phyloP scores from a whole-genome alignment of 2,797 vertebrate genomes.

The Esox masquinongy region DNA sequence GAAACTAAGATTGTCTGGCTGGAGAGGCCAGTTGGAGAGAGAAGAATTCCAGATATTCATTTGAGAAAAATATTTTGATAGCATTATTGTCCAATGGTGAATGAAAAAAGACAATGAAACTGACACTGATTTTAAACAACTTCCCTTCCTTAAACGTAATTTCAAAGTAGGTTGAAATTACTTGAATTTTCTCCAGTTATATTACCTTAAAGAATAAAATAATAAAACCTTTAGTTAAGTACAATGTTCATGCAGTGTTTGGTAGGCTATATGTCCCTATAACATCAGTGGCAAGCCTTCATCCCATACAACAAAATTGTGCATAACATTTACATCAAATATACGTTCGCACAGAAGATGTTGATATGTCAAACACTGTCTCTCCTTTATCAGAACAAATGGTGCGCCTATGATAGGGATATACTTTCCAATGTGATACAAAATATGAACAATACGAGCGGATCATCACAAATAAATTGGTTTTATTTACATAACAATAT shows the following conservation, averaged over 20 bases:
- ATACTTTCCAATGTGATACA: not conserved
- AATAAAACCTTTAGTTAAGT: too few species aligned
- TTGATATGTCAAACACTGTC: not conserved
- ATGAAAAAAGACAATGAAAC: constrained; percentile 73
- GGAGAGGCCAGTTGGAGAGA: constrained; percentile 25
- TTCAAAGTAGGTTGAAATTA: too few species aligned
- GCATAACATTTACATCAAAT: not conserved
- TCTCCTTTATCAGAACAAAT: not conserved
- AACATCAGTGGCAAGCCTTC: too few species aligned
- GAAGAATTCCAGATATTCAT: constrained; percentile 58
- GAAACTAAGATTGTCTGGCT: constrained; percentile 40
- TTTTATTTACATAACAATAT: not conserved
- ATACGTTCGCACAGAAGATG: not conserved
- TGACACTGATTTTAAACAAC: constrained; percentile 52
- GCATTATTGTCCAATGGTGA: constrained; percentile 55
- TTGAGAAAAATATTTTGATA: constrained; percentile 52
- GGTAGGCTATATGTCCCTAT: too few species aligned
- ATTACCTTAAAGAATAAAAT: too few species aligned
- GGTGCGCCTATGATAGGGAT: not conserved
- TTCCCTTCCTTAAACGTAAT: constrained; percentile 39
- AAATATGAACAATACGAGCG: not conserved
- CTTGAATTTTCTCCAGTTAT: too few species aligned
- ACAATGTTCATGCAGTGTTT: not conserved
- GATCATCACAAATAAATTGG: not conserved
- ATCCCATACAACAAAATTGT: not conserved